Base-by-base conservation (phyloP, 1,140 invertebrate genomes). In the Meloidogyne floridensis region DNA sequence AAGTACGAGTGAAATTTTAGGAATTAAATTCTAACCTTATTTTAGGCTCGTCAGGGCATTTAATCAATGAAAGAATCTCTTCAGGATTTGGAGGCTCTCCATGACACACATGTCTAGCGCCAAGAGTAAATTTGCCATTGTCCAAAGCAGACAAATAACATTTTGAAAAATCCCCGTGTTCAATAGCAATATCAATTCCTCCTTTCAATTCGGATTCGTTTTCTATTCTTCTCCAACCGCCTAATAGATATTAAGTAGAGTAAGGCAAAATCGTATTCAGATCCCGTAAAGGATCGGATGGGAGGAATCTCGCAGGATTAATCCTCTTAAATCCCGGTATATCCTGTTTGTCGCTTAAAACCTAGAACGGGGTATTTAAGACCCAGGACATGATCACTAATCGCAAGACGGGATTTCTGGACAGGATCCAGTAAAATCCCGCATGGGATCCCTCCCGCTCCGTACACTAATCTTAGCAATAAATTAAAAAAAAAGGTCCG, bases 61-160 rank as follows among this genome's bases (percentile, higher is more conserved):
- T 86, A 32, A 86, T 86, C 20, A 86, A 76, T 7, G 53, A 77
- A 15, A 86, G 75, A 53, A 87, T 75, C 72, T 87, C 86, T 86
- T 87, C 86, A 15, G 84, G 82, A 70, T 81, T 80, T 15, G 84
- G 82, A 10, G 77, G 72, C 10, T 87, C 82, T 32, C 75, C 75
- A 20, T 71, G 20, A 32, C 84, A 82, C n/a, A 84, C 79, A 71
- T 87, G 86, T 18, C 77, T 86, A 13, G 82, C 51, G 15, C 86
- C 86, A 54, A 87, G 42, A n/a, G 79, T 87, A 53, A 87, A 87
- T 65, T 79, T 84, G 69, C 86, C 86, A 77, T 82, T 87, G 78
- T 87, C 86, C 54, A 71, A 8, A 3, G 86, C 84, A 6, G 84
- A 43, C 43, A 87, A 56, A 81, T 87, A 87, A 72, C 84, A 83